phyloP scores from a whole-genome alignment of 2,888 invertebrate genomes.

The Ferdinandea cuprea region DNA sequence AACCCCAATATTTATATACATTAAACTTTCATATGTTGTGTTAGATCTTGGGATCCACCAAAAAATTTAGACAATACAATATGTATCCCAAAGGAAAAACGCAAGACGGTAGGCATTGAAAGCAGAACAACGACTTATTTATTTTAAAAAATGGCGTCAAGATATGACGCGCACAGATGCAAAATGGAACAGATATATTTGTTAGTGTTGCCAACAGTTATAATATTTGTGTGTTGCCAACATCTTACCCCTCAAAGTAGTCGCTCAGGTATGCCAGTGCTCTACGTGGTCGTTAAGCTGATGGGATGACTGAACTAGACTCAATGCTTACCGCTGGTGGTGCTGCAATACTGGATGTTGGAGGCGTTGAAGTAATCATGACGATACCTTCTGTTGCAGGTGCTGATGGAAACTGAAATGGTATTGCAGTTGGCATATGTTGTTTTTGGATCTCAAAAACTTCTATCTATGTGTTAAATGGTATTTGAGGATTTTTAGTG shows the following conservation, averaged over 20 bases:
- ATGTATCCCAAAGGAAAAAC: no score
- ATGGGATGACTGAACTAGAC: background rate
- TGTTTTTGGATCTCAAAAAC: background rate
- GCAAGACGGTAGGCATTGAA: no score
- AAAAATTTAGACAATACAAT: no score
- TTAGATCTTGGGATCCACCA: no score
- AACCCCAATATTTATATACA: no score
- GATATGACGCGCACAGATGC: no score
- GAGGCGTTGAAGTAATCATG: background rate
- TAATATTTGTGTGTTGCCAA: background rate
- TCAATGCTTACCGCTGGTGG: background rate
- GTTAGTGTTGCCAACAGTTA: no score
- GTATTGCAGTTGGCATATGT: background rate
- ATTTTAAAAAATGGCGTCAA: no score
- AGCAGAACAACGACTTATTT: no score
- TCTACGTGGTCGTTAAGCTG: background rate
- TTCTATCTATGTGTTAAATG: background rate
- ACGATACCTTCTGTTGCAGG: background rate
- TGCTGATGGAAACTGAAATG: background rate
- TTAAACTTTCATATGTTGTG: no score
- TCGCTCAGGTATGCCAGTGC: background rate
- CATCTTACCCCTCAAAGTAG: background rate
- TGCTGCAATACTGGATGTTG: background rate
- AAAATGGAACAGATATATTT: no score
- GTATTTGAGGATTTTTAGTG: background rate